Evolutionary conservation across 2,113 vertebrate species (phyloP).

Genomic region (Gambusia holbrooki): DNA sequence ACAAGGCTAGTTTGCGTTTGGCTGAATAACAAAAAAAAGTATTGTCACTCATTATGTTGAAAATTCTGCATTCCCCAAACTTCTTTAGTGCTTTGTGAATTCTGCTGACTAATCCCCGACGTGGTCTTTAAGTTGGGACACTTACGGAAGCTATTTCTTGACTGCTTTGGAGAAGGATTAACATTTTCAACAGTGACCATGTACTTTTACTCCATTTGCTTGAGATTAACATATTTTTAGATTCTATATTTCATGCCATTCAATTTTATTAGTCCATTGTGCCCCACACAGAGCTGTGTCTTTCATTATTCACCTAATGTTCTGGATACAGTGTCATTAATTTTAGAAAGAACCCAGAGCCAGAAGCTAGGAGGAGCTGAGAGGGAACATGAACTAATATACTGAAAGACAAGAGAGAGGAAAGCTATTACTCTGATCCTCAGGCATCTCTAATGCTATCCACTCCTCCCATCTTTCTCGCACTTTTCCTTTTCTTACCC

Average conservation of each 20-base stretch:
- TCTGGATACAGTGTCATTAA: constrained; percentile 73
- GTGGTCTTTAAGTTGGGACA: background rate
- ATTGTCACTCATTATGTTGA: constrained; percentile 18
- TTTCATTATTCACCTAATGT: constrained; percentile 73
- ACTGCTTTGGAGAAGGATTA: background rate
- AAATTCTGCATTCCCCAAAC: constrained; percentile 13
- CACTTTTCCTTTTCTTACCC: constrained; percentile 32
- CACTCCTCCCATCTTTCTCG: constrained; percentile 26
- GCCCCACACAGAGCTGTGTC: constrained; percentile 32
- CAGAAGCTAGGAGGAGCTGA: constrained; percentile 44
- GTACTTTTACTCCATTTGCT: constrained; percentile 19
- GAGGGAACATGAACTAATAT: constrained; percentile 58
- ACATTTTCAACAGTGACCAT: background rate
- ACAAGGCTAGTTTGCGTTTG: constrained; percentile 18
- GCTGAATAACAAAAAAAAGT: constrained; percentile 2
- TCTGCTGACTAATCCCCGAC: background rate
- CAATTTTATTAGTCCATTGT: constrained; percentile 47
- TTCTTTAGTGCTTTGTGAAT: background rate
- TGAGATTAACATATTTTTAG: constrained; percentile 31
- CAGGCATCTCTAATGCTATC: constrained; percentile 35
- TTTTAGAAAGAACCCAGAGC: constrained; percentile 65
- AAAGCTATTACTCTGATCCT: constrained; percentile 48
- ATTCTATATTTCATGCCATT: constrained; percentile 26
- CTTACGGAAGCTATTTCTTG: constrained; percentile 5
- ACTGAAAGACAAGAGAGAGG: constrained; percentile 53